Conservation (phyloP, 2,113 vertebrate genomes). For the Galemys pyrenaicus region DNA sequence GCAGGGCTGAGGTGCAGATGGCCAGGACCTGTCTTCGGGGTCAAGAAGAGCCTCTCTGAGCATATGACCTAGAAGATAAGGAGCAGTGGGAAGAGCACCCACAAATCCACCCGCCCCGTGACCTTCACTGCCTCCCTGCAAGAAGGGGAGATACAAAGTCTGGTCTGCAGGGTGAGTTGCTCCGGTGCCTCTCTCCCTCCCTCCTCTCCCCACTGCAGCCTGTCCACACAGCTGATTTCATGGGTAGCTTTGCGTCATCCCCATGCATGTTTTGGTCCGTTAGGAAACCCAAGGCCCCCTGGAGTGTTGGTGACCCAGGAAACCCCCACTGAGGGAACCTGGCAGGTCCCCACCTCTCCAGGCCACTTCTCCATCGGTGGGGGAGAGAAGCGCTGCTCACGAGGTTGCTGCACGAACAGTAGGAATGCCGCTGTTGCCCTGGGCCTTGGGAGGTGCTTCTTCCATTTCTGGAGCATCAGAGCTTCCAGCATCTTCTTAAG, state of each 20-base stretch:
- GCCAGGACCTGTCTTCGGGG: background rate
- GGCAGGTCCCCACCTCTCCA: background rate
- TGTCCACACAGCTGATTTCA: background rate
- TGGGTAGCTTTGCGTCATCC: background rate
- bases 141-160: background rate
- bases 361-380: background rate
- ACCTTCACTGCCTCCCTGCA: background rate
- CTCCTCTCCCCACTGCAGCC: background rate
- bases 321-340: background rate
- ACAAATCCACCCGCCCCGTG: background rate
- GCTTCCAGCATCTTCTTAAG: background rate
- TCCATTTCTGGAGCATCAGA: background rate
- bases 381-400: background rate
- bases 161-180: background rate
- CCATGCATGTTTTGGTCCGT: background rate
- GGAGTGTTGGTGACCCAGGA: background rate
- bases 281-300: background rate
- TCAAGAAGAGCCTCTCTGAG: background rate
- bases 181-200: background rate
- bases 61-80: background rate
- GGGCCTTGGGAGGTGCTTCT: background rate
- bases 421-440: background rate
- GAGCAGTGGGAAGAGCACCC: background rate
- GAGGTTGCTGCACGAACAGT: background rate
- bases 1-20: rapidly evolving